Base-by-base conservation (phyloP, 2,113 vertebrate species). In the Sceloporus undulatus region DNA sequence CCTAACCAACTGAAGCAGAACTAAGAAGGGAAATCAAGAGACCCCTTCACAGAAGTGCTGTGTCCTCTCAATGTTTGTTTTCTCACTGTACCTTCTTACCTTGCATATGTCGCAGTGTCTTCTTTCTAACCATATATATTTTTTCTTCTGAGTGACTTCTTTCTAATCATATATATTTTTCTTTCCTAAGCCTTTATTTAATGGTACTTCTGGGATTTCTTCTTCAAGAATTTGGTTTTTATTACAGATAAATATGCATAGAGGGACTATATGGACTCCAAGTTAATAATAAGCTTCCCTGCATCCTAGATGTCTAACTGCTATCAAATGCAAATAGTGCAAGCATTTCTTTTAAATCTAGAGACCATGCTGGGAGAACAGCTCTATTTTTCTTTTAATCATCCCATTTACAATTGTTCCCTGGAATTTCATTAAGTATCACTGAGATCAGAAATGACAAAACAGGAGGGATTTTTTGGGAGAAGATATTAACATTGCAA, bases 181-280 rank as follows among this genome's bases (percentile, higher is more conserved):
- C 23, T 66, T 29, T 23, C 59, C 75, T 75, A 13, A 66, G 66
- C 38, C 77, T 76, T 40, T 78, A 70, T 9, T 91, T 81, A 89
- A 42, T 90, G 75, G 73, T 59, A 75, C 14, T 90, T 42, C 42
- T 34, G n/a, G 74, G 79, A 1, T 9, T 74, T 38, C 1, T 42
- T 62, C 38, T n/a, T 52, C 59, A 79, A 91, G 23, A 71, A 74
- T 27, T 84, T 21, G 71, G 42, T 90, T 79, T 91, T 91, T 62
- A 90, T 89, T 91, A 18, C 83, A 66, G 38, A 25, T 83, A 91
- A 79, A 92, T 85, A 90, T 68, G 54, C 85, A 42, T 78, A 87
- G 34, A 85, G 85, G n/a, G 42, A 89, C 48, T 48, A 25, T 65
- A 59, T 78, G 93, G 80, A 92, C 11, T 68, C 76, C 54, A 87